These are phyloP conservation scores for Botia kubotai DNA, from an alignment of 2,797 vertebrate genomes.

Conservation along the genomic window DNA sequence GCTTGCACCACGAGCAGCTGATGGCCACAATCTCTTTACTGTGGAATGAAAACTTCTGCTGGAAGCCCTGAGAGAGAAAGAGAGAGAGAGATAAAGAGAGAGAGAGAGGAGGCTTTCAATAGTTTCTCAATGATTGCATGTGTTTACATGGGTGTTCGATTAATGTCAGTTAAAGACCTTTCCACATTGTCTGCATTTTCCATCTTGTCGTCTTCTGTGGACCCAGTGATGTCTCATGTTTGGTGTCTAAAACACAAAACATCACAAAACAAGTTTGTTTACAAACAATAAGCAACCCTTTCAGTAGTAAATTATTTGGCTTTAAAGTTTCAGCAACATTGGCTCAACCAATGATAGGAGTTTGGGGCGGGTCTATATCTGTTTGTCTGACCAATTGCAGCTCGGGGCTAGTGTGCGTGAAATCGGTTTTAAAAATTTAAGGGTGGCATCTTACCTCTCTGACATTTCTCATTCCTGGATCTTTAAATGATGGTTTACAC, in stretches of 20 bases:
- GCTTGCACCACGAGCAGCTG: conserved; percentile 99
- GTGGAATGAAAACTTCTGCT: conserved; percentile 97
- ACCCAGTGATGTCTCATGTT: conserved; percentile 88
- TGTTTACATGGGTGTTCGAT: neutral
- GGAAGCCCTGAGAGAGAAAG: conserved; percentile 85
- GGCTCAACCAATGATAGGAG: no score
- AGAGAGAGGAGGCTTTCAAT: neutral
- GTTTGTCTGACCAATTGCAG: no score
- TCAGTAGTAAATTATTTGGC: no score
- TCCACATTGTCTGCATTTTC: conserved; percentile 94
- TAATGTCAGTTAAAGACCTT: conserved; percentile 78
- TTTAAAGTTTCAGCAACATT: no score
- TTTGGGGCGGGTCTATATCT: no score
- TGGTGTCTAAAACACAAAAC: conserved; percentile 77
- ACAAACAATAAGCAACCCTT: no score
- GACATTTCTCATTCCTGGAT: conserved; percentile 87
- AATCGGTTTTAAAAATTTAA: neutral
- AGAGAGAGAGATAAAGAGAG: neutral
- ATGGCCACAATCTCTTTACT: conserved; percentile 98
- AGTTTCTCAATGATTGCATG: neutral
- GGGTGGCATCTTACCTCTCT: conserved; percentile 83
- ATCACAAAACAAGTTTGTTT: neutral
- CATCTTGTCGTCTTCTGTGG: conserved; percentile 90
- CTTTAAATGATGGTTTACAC: conserved; percentile 95
- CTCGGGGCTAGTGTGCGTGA: no score